Evolutionary conservation across 2,113 vertebrate genomes (phyloP).

Genomic region (Sceloporus tristichus): DNA sequence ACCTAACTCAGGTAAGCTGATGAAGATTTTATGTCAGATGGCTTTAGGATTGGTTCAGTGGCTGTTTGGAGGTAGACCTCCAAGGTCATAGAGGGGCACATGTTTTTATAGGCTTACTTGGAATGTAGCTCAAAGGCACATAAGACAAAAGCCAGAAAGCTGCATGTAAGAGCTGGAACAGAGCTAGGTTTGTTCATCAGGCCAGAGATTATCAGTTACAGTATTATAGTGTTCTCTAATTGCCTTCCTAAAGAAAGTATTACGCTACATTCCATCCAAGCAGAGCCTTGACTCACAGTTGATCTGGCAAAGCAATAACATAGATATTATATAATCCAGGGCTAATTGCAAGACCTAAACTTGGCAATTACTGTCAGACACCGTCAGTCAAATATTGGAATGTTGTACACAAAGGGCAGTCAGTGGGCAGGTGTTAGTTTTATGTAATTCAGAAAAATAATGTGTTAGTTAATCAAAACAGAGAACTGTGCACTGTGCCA

Average conservation of each 20-base stretch:
- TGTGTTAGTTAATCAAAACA: not conserved
- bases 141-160: not conserved
- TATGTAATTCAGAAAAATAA: not conserved
- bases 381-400: not conserved
- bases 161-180: not conserved
- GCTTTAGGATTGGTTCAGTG: not conserved
- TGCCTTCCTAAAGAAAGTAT: not conserved
- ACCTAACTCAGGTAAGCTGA: constrained; percentile 8
- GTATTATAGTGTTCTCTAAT: not conserved
- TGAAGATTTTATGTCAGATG: not conserved
- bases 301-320: not conserved
- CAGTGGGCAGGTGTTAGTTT: not conserved
- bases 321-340: not conserved
- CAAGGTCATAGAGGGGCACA: not conserved
- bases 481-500: not conserved
- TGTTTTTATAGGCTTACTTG: not conserved
- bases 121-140: not conserved
- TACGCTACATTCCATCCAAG: not conserved
- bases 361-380: not conserved
- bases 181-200: not conserved
- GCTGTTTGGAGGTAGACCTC: not conserved
- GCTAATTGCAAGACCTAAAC: not conserved
- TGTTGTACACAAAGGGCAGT: not conserved
- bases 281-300: not conserved
- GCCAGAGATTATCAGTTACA: not conserved